Conservation (phyloP, 2,888 invertebrate species). For the Theristus sp. region DNA sequence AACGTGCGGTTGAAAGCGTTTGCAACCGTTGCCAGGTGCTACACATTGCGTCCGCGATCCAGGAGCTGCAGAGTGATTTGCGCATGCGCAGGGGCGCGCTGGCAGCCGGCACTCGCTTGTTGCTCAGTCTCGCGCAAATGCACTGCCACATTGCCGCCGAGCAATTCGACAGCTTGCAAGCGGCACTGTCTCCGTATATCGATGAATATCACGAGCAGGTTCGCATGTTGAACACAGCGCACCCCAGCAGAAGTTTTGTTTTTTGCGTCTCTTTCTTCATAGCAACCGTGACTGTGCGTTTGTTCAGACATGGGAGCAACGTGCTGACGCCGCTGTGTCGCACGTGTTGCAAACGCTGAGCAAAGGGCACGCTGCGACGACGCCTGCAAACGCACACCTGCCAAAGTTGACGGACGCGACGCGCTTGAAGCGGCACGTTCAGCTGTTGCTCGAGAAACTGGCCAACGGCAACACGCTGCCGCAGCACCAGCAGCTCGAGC, state of each 20-base stretch:
- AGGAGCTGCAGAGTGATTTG: not conserved
- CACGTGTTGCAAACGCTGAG: constrained; percentile 42
- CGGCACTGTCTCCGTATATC: constrained; percentile 31
- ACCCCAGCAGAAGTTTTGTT: too few relatives aligned
- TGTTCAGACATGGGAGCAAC: constrained; percentile 65
- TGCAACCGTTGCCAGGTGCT: not conserved
- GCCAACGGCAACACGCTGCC: not conserved
- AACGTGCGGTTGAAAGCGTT: too few relatives aligned
- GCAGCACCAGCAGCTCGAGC: not conserved
- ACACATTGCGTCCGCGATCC: not conserved
- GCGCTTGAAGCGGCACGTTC: not conserved
- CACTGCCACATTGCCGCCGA: not conserved
- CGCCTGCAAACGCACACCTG: not conserved
- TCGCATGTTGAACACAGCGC: constrained; percentile 8
- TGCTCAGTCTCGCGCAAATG: not conserved
- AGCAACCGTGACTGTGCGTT: too few relatives aligned
- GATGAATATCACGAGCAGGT: constrained; percentile 31
- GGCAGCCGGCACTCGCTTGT: not conserved
- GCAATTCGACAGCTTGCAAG: constrained; percentile 23
- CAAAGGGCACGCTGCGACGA: not conserved
- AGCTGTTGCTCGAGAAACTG: not conserved
- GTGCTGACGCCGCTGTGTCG: constrained; percentile 46
- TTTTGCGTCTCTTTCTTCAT: too few relatives aligned
- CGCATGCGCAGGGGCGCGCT: not conserved
- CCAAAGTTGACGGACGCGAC: not conserved